Base-by-base conservation (phyloP, 2,888 invertebrate species). In the Luffia ferchaultella region DNA sequence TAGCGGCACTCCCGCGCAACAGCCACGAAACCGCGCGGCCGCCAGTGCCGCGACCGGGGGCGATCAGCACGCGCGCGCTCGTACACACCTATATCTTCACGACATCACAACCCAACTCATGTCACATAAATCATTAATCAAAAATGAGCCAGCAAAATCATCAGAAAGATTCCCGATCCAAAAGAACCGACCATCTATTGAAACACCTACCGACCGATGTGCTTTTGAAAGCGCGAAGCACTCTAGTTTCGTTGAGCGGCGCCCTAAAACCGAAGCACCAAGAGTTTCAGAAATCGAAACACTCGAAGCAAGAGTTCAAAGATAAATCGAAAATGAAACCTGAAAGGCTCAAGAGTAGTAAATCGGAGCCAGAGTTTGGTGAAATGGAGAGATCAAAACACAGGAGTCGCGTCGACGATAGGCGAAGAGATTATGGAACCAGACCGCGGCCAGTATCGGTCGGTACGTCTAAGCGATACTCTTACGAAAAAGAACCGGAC, bases 151-250 rank as follows among this genome's bases (percentile, higher is more conserved):
- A 70, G 45, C 68, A 73, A 54, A 80, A 78, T 59, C 75, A 85
- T 45, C 67, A 66, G 50, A 54, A 68, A 46, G 68, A 68, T n/a
- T n/a, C n/a, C 46, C 83, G 84, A 65, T 74, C 70, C 56, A 64
- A 70, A 57, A 63, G 70, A 57, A 69, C 77, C 66, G 71, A 87
- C 60, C 71, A 82, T 61, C 60, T 64, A 7, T 64, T 86, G 42
- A 84, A 84, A 58, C 85, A 70, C 53, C 62, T 84, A 42, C 83
- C 84, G 0, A 67, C 75, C 3, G 85, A 83, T 62, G 85, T 85
- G 1, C 59, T 85, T 45, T 55, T 76, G 16, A 79, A 78, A 61
- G 85, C 85, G 1, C 67, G 78, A 52, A 82, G 72, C 54, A 83
- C 84, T 18, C 60, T 85, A n/a, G 70, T 76, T 16, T 79, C 79